Base-by-base conservation (phyloP, 92 coral and sea anemone genomes). In the Epizoanthus illoricatus region DNA sequence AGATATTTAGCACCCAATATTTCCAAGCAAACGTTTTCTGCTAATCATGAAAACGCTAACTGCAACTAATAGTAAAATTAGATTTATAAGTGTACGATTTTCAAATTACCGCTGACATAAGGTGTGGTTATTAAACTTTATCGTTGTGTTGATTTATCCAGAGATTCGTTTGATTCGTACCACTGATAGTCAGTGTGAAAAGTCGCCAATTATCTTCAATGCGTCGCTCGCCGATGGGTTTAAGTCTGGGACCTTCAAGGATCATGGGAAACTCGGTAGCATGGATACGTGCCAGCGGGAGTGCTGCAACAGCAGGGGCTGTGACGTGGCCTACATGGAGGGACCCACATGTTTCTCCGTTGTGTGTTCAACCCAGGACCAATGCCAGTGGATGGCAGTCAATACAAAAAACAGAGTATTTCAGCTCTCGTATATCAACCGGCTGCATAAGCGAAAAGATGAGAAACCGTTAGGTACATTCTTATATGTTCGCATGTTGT, bases 261-360 rank as follows among this genome's bases (percentile, higher is more conserved):
- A 88, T 69, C 97, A 82, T 80, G 99, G 98, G 40, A 85, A 75
- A 49, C 85, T 90, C 67, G 83, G 80, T 39, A 71, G 70, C 76
- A 93, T 94, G 94, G 85, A 83, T 10, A 72, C 60, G 16, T 96
- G 99, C 62, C 97, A 91, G 57, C 80, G 85, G 49, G 78, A 84
- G 79, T 96, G 99, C 82, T 96, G 99, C 79, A 71, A 85, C 20
- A 86, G 87, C 63, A 40, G 68, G 65, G 87, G 85, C 60, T 96
- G 99, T 57, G 98, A 91, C 73, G 92, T 85, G 70, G 97, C 98
- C 13, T 91, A 86, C 71, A 89, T 93, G 95, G 93, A 88, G 72
- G 96, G 95, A 85, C 83, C 75, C 15, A 87, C 87, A 6, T 96
- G 99, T 80, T 91, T 86, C 41, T 93, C 99, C 3, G 92, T 96